These are phyloP conservation scores for Drosophila pseudotakahashii DNA, from an alignment of 2,888 invertebrate species.

Conservation along the genomic window DNA sequence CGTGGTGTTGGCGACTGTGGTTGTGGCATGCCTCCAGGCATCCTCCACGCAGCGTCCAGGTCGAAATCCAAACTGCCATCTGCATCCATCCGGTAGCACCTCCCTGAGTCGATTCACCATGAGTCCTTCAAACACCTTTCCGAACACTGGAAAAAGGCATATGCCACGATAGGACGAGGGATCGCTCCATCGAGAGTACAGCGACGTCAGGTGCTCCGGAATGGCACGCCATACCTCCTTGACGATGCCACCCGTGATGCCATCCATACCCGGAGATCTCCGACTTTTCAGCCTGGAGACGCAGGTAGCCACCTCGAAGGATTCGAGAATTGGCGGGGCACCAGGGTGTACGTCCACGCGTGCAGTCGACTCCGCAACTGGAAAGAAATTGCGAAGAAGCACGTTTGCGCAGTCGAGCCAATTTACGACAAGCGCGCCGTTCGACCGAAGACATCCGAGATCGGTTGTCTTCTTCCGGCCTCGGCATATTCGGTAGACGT, in stretches of 20 bases:
- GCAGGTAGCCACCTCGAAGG: background rate
- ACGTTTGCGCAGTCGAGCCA: background rate
- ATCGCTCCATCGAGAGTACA: background rate
- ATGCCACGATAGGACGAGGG: constrained; percentile 2
- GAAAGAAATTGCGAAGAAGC: background rate
- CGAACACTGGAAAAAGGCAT: constrained; percentile 2
- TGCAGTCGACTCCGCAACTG: too few species aligned
- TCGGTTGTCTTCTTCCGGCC: too few species aligned
- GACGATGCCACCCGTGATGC: too few species aligned
- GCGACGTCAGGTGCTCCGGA: too few species aligned
- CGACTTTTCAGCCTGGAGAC: too few species aligned
- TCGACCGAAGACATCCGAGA: too few species aligned
- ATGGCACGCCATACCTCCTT: too few species aligned
- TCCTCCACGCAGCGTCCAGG: background rate
- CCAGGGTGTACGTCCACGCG: too few species aligned
- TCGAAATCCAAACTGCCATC: constrained; percentile 10
- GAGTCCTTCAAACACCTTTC: constrained; percentile 2
- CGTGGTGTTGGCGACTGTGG: background rate
- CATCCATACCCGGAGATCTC: too few species aligned
- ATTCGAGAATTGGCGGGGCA: background rate
- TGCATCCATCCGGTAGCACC: background rate
- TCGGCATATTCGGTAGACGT: too few species aligned
- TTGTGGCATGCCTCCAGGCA: background rate
- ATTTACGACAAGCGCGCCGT: too few species aligned
- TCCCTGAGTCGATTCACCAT: constrained; percentile 17